These are phyloP conservation scores for Molossus alvarezi DNA, from an alignment of 2,797 vertebrate genomes.

Conservation along the genomic window DNA sequence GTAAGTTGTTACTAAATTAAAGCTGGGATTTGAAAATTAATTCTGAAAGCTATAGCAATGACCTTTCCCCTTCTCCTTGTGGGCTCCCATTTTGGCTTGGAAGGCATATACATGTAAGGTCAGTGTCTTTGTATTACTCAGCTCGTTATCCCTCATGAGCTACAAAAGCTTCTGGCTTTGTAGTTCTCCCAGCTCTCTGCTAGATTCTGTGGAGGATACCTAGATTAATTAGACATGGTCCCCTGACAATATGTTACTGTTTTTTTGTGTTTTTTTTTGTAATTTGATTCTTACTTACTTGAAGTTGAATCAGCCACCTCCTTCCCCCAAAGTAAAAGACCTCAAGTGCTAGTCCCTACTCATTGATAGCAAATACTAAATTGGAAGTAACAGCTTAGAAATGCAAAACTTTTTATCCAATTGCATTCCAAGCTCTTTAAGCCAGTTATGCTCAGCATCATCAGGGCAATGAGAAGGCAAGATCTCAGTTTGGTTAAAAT, in stretches of 20 bases:
- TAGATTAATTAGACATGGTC: slow-evolving; percentile 70
- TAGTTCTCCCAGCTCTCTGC: slow-evolving; percentile 71
- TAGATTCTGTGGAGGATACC: slow-evolving; percentile 45
- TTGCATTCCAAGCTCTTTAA: slow-evolving; percentile 42
- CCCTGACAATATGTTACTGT: slow-evolving; percentile 68
- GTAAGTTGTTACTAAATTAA: slow-evolving; percentile 59
- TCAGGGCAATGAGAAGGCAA: not conserved
- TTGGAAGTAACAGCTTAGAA: slow-evolving; percentile 73
- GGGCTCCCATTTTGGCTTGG: slow-evolving; percentile 53
- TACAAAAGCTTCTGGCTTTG: slow-evolving; percentile 70
- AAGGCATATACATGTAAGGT: not conserved
- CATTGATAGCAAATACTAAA: slow-evolving; percentile 71
- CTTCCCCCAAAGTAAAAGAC: slow-evolving; percentile 73
- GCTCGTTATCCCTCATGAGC: not conserved
- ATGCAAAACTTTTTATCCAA: slow-evolving; percentile 73
- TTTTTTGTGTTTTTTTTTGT: slow-evolving; percentile 8
- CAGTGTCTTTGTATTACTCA: slow-evolving; percentile 48
- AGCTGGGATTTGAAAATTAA: slow-evolving; percentile 40
- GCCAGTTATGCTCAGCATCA: not conserved
- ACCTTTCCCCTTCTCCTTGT: not conserved
- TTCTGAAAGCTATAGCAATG: not conserved
- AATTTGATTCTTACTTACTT: slow-evolving; percentile 76
- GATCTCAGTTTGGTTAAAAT: slow-evolving; percentile 1
- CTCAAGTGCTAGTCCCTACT: slow-evolving; percentile 71
- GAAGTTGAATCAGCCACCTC: slow-evolving; percentile 68